Evolutionary conservation across 2,113 vertebrate genomes (phyloP), one percentile per base, ranked within the genome.

Genomic region (Oceanites oceanicus): DNA sequence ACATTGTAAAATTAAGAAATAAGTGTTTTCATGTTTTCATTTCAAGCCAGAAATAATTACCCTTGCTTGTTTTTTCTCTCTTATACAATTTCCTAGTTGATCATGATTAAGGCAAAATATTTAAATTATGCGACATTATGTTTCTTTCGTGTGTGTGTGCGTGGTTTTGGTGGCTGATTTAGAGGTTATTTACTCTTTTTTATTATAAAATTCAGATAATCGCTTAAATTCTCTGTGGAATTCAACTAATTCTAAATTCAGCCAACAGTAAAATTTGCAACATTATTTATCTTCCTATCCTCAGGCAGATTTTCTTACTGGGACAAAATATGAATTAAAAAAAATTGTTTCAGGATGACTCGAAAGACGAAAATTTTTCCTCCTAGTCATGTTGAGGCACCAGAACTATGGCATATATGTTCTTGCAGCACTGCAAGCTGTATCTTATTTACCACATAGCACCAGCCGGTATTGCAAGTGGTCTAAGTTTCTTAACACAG

Each of bases 401-500:
- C 40, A 79, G 34, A 56, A 76, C 53, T 79, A 56, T 0, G 0
- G 70, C 25, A 72, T 8, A 42, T 14, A 14, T 0, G 1, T 52
- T 95, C 30, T 42, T 75, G 36, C 45, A 83, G 62, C 62, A 72
- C 68, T 0, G 0, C 55, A 88, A 83, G 71, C 44, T 40, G 23
- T 15, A 27, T 27, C 52, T 72, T 86, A 75, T 72, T 68, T 61
- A 73, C 67, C 67, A 76, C 36, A n/a, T 3, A 59, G 40, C 38
- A 82, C 40, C 77, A 72, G 61, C 26, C 29, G 56, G 62, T 38
- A 74, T 6, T 62, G 38, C 5, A 22, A 92, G 38, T 3, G 0
- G 47, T 20, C 34, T 52, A 63, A 66, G 61, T 47, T 68, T 74
- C 65, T 81, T 52, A n/a, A 72, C 44, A 67, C 11, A 70, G 67